Percentiles rank a stretch among this genome's conserved stretches.
phyloP scores from a whole-genome alignment of 1,140 invertebrate species.

The Maniola jurtina region DNA sequence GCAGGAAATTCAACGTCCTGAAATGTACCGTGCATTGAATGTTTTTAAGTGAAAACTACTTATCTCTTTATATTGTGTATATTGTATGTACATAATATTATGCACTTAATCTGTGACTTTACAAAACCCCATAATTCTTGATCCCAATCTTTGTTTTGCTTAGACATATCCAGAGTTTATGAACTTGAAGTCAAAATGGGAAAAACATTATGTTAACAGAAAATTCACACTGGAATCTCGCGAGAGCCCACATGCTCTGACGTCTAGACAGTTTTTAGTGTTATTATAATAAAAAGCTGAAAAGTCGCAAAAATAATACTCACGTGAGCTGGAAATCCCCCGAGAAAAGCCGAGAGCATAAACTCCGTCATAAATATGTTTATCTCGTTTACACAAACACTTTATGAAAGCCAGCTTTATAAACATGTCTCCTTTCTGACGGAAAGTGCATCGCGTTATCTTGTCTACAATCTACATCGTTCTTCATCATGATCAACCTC shows the following conservation, averaged over 20 bases:
- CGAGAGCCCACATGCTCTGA: neutral
- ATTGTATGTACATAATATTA: too few species aligned
- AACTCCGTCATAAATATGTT: slow-evolving; percentile 14
- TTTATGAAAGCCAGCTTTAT: neutral
- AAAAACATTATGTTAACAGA: neutral
- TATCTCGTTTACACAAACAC: slow-evolving; percentile 15
- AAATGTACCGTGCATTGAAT: too few species aligned
- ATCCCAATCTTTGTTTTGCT: too few species aligned
- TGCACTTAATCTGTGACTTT: too few species aligned
- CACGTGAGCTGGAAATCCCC: neutral
- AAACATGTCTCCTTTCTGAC: neutral
- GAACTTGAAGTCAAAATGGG: neutral
- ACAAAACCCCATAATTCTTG: too few species aligned
- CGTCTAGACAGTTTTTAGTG: slow-evolving; percentile 9
- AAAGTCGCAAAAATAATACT: slow-evolving; percentile 1
- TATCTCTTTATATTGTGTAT: too few species aligned
- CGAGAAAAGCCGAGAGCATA: slow-evolving; percentile 1
- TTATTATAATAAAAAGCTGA: slow-evolving; percentile 6
- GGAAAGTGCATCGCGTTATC: neutral
- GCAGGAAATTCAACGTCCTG: too few species aligned
- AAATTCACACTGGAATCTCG: neutral
- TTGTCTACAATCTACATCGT: too few species aligned
- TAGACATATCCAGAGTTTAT: too few species aligned
- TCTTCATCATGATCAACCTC: too few species aligned
- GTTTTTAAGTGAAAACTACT: too few species aligned